These are phyloP conservation scores for Motacilla alba DNA, from an alignment of 2,113 vertebrate genomes.

Conservation along the genomic window DNA sequence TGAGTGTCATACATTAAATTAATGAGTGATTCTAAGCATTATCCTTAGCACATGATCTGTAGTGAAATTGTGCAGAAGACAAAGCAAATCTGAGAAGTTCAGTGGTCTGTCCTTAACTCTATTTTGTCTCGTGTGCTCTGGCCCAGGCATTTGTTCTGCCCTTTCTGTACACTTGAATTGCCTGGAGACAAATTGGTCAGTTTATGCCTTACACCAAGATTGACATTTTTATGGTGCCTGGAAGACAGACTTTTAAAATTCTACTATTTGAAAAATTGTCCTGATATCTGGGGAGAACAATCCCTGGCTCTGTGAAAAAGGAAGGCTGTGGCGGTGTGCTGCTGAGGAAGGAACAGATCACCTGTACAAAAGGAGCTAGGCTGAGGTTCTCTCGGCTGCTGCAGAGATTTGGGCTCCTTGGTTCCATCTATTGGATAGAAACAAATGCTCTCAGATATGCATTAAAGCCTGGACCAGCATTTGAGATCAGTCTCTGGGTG, in stretches of 20 bases:
- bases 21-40: not conserved
- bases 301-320: not conserved
- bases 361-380: not conserved
- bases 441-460: not conserved
- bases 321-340: rapidly evolving
- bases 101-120: not conserved
- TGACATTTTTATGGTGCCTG: not conserved
- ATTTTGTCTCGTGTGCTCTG: not conserved
- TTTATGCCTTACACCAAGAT: not conserved
- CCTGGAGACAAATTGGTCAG: not conserved
- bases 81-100: not conserved
- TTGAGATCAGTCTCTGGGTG: not conserved
- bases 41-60: not conserved
- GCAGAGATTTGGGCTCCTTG: not conserved
- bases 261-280: not conserved
- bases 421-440: not conserved
- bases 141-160: not conserved
- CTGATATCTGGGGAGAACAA: not conserved
- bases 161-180: not conserved
- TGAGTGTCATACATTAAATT: not conserved
- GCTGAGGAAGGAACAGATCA: not conserved
- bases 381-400: not conserved
- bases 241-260: not conserved
- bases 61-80: not conserved
- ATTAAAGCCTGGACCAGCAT: not conserved